Evolutionary conservation across 1,140 invertebrate genomes (phyloP), one percentile per base, ranked within the genome.

Genomic region (Caenorhabditis elegans): DNA sequence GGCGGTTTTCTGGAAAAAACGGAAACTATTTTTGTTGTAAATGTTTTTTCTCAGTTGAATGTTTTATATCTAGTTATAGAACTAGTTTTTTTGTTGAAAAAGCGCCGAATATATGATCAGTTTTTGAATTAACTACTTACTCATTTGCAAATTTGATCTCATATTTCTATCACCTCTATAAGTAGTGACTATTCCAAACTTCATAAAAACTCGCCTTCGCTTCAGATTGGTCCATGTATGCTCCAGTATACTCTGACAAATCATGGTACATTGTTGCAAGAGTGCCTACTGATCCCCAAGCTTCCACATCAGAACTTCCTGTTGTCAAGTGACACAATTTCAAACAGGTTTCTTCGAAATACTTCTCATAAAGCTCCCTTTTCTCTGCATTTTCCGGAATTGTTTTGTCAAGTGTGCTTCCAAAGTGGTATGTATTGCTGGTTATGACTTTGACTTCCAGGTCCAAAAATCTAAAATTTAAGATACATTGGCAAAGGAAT

Each of bases 381-480:
- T 34, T 95, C 89, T 89, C 80, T 13, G 43, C 65, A 15, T 81
- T 77, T 49, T n/a, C n/a, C 4, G 48, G 31, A 15, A 47, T 19
- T 15, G 94, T 92, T 86, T 92, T 91, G 87, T 95, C 94, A 0
- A 94, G 94, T 24, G 92, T 92, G 49, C 95, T 91, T 13, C 93
- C 94, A 0, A 95, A 94, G 91, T 97, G 95, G 89, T 97, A 97
- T 2, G 94, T 95, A 81, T 94, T 94, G 5, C 94, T 95, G 83
- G 94, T 92, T 53, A 96, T 93, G 34, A 96, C 91, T 87, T 96
- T 93, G 17, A 94, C 93, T 2, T 95, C 95, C 86, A 94, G 94
- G 93, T 91, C 84, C 90, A 91, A 80, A 76, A 88, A 87, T 17
- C 86, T 87, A 24, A 77, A 86, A 53, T 83, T 24, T 5, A 10